These are phyloP conservation scores for Acrobasis repandana DNA, from an alignment of 2,888 invertebrate genomes.

Conservation along the genomic window DNA sequence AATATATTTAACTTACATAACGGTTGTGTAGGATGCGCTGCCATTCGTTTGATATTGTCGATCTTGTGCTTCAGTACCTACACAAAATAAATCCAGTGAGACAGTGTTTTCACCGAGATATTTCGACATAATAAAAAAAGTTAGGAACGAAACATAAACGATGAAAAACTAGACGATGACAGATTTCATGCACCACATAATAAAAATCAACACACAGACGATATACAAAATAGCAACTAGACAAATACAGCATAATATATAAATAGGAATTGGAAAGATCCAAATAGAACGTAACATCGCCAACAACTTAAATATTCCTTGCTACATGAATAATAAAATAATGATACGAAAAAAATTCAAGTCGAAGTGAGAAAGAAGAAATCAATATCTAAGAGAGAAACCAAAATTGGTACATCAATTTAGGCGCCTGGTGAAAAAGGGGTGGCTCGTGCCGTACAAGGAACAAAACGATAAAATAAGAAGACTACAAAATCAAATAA, in stretches of 20 bases:
- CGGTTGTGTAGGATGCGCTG: conserved; percentile 97
- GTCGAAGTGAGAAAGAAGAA: conserved; percentile 24
- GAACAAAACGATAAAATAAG: conserved; percentile 35
- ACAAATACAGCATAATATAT: conserved; percentile 41
- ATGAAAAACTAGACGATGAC: conserved; percentile 26
- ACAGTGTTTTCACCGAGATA: conserved; percentile 19
- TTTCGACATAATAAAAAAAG: conserved; percentile 31
- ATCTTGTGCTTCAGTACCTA: conserved; percentile 97
- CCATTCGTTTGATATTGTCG: conserved; percentile 96
- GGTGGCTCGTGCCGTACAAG: conserved; percentile 25
- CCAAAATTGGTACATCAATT: conserved; percentile 30
- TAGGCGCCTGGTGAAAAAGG: conserved; percentile 30
- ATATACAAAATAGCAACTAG: conserved; percentile 49
- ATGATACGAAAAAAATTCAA: conserved; percentile 23
- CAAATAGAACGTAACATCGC: conserved; percentile 30
- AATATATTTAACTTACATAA: conserved; percentile 89
- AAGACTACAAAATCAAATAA: conserved; percentile 45
- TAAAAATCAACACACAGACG: conserved; percentile 43
- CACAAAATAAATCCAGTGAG: conserved; percentile 45
- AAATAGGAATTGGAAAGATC: conserved; percentile 41
- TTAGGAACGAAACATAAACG: conserved; percentile 38
- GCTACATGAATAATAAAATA: conserved; percentile 39
- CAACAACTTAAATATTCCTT: conserved; percentile 25
- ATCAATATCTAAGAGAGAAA: conserved; percentile 27
- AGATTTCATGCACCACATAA: conserved; percentile 47